Base-by-base conservation (phyloP, 2,113 vertebrate genomes). In the Sterrhoptilus dennistouni region DNA sequence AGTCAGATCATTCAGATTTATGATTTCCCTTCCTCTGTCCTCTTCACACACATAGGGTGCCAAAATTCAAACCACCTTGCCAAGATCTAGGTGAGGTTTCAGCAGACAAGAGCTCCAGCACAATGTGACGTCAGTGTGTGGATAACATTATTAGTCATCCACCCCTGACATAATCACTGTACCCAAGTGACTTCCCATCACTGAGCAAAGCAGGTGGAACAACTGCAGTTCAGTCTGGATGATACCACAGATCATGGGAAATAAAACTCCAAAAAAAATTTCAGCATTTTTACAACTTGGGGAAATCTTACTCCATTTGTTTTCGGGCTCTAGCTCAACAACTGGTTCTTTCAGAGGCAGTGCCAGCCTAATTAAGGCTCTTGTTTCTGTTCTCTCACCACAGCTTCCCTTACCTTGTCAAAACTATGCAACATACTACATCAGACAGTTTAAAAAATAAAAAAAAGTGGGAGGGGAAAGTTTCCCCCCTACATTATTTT, bases 121-220 rank as follows among this genome's bases (percentile, higher is more conserved):
- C 0, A 1, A 27, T 2, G 7, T 8, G 31, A 76, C 18, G 7
- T 68, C 65, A 60, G 14, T 21, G n/a, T 0, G 0, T 33, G 50
- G n/a, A 14, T 12, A 74, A 42, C 24, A 42, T 14, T 54, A 33
- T 69, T 3, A 76, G 59, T 21, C 44, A 54, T 16, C 54, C 20
- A 79, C 22, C 31, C 45, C 45, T n/a, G 33, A 57, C 14, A 77
- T 11, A 68, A 40, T 27, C 82, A 47, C 42, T 53, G 31, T 5
- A 49, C 23, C 45, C 28, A 87, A 45, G 23, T 56, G 66, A 47
- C 9, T 60, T 75, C 49, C 33, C 45, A 63, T 28, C 18, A 23
- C 3, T 29, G 22, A 81, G 45, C 25, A 70, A 74, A 77, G 54
- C 54, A 80, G n/a, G 45, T 54, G 29, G 27, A 44, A 35, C 64